phyloP scores from a whole-genome alignment of 2,797 vertebrate species.

The Coregonus ussuriensis region DNA sequence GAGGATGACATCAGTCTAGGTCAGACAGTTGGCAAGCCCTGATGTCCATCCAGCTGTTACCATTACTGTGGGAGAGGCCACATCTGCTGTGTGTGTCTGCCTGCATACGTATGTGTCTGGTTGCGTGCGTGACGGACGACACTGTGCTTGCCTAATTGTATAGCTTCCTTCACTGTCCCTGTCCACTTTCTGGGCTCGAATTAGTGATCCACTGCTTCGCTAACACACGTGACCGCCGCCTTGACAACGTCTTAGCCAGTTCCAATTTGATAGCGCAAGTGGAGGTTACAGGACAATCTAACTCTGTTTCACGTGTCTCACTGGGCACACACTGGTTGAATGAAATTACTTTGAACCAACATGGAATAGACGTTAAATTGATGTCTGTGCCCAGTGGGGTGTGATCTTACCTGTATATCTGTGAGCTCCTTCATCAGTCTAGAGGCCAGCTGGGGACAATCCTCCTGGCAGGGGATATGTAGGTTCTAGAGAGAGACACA shows the following conservation, averaged over 20 bases:
- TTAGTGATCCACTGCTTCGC: neutral
- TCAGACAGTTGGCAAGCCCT: slow-evolving; percentile 12
- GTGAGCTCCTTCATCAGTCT: slow-evolving; percentile 78
- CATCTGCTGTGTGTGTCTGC: slow-evolving; percentile 28
- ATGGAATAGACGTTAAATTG: no score
- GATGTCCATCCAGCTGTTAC: slow-evolving; percentile 44
- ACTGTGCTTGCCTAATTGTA: no score
- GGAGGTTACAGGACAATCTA: neutral
- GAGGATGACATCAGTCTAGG: slow-evolving; percentile 30
- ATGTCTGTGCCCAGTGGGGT: neutral
- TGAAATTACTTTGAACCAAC: no score
- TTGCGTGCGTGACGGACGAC: neutral
- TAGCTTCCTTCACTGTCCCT: neutral
- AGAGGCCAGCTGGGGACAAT: slow-evolving; percentile 74
- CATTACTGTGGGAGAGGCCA: slow-evolving; percentile 23
- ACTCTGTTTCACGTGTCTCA: neutral
- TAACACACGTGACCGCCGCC: neutral
- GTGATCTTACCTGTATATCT: slow-evolving; percentile 82
- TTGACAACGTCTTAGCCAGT: neutral
- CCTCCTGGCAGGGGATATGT: slow-evolving; percentile 79
- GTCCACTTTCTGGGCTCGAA: neutral
- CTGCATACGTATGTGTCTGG: slow-evolving; percentile 1
- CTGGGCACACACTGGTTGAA: no score
- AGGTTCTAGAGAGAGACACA: slow-evolving; percentile 70
- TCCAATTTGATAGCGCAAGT: no score